A percentile compares a stretch with the other conserved stretches of the same genome.
Conservation (phyloP, 2,797 vertebrate species). For the Monodelphis domestica region DNA sequence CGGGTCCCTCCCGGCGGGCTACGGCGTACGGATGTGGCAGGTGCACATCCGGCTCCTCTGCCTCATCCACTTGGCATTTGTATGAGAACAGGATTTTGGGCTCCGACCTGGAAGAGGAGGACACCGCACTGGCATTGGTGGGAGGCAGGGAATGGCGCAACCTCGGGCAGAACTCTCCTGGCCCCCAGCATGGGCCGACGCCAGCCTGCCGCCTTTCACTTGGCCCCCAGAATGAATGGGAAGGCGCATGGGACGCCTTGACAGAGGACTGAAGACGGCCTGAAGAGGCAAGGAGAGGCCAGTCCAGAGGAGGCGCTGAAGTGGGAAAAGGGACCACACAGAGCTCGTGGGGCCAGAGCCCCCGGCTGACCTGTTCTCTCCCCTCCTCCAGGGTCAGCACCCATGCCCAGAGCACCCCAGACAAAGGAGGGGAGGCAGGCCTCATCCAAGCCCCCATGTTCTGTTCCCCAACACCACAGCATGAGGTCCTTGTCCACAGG, state of each 20-base stretch:
- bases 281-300: too few relatives aligned
- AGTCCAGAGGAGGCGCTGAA: too few relatives aligned
- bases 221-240: neutral
- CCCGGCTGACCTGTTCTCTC: neutral
- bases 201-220: neutral
- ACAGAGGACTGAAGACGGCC: neutral
- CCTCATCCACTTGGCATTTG: constrained; percentile 98
- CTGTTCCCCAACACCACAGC: too few relatives aligned
- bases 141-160: accelerated
- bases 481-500: neutral
- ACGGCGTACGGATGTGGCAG: constrained; percentile 93
- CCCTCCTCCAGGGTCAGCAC: too few relatives aligned
- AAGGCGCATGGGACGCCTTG: neutral
- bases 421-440: too few relatives aligned
- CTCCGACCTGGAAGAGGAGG: constrained; percentile 89
- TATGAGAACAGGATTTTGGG: constrained; percentile 99
- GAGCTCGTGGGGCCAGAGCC: neutral
- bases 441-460: neutral
- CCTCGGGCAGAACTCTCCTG: too few relatives aligned
- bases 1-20: constrained; percentile 89
- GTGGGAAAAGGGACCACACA: too few relatives aligned
- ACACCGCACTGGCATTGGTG: neutral
- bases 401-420: too few relatives aligned
- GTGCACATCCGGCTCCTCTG: constrained; percentile 94
- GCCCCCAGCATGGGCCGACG: neutral